These are phyloP conservation scores for Epiblema foenella DNA, from an alignment of 2,888 invertebrate species.

Conservation along the genomic window DNA sequence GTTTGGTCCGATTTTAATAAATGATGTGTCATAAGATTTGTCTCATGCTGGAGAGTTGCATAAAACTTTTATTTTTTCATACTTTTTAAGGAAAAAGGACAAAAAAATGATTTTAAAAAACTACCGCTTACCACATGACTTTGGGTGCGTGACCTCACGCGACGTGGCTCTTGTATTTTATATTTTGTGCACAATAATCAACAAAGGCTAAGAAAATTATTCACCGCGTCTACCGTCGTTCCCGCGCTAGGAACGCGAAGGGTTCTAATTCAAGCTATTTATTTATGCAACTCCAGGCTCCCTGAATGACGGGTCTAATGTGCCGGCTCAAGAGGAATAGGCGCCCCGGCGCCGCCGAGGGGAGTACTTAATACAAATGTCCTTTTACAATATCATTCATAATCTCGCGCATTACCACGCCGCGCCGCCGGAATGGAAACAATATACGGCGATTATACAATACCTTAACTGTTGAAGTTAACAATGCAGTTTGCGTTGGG, in stretches of 20 bases:
- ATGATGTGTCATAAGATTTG: no score
- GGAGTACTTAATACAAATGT: constrained; percentile 59
- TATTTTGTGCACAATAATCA: constrained; percentile 17
- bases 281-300: constrained; percentile 69
- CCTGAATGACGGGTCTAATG: constrained; percentile 59
- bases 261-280: constrained; percentile 73
- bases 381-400: constrained; percentile 59
- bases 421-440: constrained; percentile 40
- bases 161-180: no score
- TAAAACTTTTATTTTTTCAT: no score
- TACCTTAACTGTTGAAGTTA: constrained; percentile 34
- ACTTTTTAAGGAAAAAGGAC: no score
- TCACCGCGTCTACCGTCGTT: constrained; percentile 58
- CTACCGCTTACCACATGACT: no score
- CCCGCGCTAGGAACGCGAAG: constrained; percentile 62
- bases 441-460: constrained; percentile 33
- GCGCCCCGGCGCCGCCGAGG: constrained; percentile 56
- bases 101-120: no score
- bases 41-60: no score
- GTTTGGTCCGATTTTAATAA: no score
- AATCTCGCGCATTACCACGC: constrained; percentile 50
- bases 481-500: constrained; percentile 33
- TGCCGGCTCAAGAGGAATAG: constrained; percentile 58
- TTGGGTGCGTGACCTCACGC: no score
- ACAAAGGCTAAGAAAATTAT: constrained; percentile 54